A percentile compares a stretch with the other conserved stretches of the same genome.
phyloP scores from a whole-genome alignment of 2,888 invertebrate species.

The Ditula angustiorana region DNA sequence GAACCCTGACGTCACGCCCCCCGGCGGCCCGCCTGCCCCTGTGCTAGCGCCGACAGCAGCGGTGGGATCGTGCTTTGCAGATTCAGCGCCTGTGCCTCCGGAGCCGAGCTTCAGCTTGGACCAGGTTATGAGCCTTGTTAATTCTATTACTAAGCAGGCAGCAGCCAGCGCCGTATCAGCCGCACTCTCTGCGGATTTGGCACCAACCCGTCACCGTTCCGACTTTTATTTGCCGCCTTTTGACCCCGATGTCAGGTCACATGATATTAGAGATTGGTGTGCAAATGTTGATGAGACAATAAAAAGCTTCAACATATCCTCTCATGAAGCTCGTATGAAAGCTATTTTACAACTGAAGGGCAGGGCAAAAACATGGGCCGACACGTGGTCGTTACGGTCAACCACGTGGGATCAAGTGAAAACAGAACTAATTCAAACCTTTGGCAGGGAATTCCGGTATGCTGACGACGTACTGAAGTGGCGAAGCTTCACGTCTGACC shows the following conservation, averaged over 20 bases:
- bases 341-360: conserved; percentile 41
- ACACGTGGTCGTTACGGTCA: conserved; percentile 42
- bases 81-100: background rate
- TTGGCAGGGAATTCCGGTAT: conserved; percentile 42
- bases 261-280: conserved; percentile 34
- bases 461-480: conserved; percentile 37
- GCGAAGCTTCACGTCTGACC: conserved; percentile 40
- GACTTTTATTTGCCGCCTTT: conserved; percentile 35
- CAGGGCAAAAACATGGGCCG: conserved; percentile 43
- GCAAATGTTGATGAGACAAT: conserved; percentile 24
- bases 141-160: background rate
- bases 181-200: background rate
- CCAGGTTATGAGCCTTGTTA: conserved; percentile 18
- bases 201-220: too few relatives aligned
- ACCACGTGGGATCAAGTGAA: conserved; percentile 42
- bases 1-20: too few relatives aligned
- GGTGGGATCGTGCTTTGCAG: conserved; percentile 11
- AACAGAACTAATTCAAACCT: conserved; percentile 38
- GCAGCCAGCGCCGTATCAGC: conserved; percentile 10
- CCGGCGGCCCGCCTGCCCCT: too few relatives aligned
- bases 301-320: conserved; percentile 23
- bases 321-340: conserved; percentile 42
- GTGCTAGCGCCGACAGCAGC: conserved; percentile 14
- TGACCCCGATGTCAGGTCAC: conserved; percentile 22
- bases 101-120: background rate